Evolutionary conservation across 2,888 invertebrate genomes (phyloP).

Genomic region (Carterocephalus palaemon): DNA sequence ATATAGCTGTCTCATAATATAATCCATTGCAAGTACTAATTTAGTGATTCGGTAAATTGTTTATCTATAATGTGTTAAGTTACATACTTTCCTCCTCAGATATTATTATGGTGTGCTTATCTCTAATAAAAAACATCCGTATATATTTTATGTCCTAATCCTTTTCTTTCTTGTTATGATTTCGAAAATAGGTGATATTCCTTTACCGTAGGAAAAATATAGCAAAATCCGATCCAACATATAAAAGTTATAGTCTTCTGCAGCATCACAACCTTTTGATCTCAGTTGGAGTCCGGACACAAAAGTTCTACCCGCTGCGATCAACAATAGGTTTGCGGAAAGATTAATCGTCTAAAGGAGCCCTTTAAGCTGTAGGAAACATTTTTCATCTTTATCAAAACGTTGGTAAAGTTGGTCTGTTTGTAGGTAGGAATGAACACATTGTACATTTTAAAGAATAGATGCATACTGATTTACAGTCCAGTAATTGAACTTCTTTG

Average conservation of each 20-base stretch:
- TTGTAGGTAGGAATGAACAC: slow-evolving; percentile 2
- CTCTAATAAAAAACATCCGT: no score
- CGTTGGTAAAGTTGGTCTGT: slow-evolving; percentile 36
- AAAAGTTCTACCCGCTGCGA: slow-evolving; percentile 64
- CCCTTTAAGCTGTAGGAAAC: slow-evolving; percentile 63
- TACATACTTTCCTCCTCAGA: no score
- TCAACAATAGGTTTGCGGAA: slow-evolving; percentile 70
- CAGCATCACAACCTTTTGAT: slow-evolving; percentile 62
- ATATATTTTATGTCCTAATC: no score
- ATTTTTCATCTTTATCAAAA: slow-evolving; percentile 78
- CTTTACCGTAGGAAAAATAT: background rate
- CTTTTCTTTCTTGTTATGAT: no score
- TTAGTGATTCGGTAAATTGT: no score
- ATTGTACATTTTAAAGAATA: slow-evolving; percentile 2
- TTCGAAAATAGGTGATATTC: slow-evolving; percentile 28
- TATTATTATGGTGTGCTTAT: no score
- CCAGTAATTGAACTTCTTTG: no score
- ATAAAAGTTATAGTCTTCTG: slow-evolving; percentile 56
- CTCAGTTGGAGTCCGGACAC: slow-evolving; percentile 60
- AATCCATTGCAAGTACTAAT: no score
- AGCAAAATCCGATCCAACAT: slow-evolving; percentile 10
- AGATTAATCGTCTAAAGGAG: slow-evolving; percentile 74
- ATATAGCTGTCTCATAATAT: no score
- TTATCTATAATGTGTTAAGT: no score
- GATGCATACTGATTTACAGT: no score